Evolutionary conservation across 2,888 invertebrate genomes (phyloP), one percentile per base, ranked within the genome.

Genomic region (Cantharis rustica): DNA sequence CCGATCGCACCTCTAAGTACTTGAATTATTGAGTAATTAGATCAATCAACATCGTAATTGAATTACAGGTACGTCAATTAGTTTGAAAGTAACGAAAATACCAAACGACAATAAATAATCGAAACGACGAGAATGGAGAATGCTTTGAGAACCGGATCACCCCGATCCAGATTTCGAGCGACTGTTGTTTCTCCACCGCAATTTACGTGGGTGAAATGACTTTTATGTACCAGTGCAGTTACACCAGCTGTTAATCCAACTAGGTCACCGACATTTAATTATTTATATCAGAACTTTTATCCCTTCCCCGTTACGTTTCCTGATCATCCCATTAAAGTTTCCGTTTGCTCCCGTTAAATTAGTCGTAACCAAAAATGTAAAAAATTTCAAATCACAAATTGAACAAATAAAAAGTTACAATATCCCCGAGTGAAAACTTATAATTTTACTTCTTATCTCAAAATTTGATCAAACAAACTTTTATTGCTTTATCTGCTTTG

Each of bases 81-180:
- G 68, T 27, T 69, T 11, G 13, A 69, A 69, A 15, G 13, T 31
- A 27, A 31, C 16, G 16, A 69, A 69, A 16, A 31, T 23, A 13
- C 16, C 16, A 16, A n/a, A 61, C 68, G 16, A 68, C 68, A 61
- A 73, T 73, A 61, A 61, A 23, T 23, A 23, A 73, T 23, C 20
- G 68, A 20, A 20, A 20, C 64, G 64, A 16, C 63, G 16, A 63
- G 17, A 63, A 63, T 17, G 63, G 16, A 20, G 47, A 47, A 47
- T 47, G 71, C n/a, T 31, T 66, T 64, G 68, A 74, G 71, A 72
- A 74, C 71, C 74, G 72, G 72, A 71, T 71, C 73, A 72, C 73
- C 71, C 66, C 77, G 68, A 69, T 68, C 75, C 75, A 77, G 75
- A 69, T 75, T 62, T 31, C 20, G 13, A 75, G 63, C 62, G 16